Conservation (phyloP, 2,113 vertebrate genomes). For the Callipepla squamata region DNA sequence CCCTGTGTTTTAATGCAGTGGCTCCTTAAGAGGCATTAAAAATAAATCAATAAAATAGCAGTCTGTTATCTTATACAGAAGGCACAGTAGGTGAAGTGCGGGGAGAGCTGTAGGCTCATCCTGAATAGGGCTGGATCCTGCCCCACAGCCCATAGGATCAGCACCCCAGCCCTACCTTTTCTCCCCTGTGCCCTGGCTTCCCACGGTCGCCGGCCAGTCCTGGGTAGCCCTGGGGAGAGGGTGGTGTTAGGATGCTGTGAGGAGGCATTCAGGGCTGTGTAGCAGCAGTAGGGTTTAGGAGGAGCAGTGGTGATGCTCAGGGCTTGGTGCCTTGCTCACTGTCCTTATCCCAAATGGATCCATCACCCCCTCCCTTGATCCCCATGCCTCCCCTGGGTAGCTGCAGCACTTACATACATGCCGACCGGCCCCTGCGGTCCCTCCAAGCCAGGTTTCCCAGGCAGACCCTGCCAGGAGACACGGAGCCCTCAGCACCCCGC, state of each 20-base stretch:
- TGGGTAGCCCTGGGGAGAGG: conserved; percentile 79
- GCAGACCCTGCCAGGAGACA: conserved; percentile 79
- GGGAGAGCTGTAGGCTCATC: neutral
- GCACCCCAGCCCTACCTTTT: conserved; percentile 73
- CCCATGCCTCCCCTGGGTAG: neutral
- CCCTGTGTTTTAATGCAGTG: neutral
- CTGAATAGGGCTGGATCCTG: neutral
- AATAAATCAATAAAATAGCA: neutral
- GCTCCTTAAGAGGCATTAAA: neutral
- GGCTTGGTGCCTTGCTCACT: neutral
- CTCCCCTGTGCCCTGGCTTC: conserved; percentile 76
- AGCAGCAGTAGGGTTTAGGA: neutral
- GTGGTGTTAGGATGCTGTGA: fast-evolving
- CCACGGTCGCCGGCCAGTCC: conserved; percentile 82
- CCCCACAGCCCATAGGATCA: neutral
- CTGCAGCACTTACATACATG: conserved; percentile 85
- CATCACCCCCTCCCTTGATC: too few relatives aligned
- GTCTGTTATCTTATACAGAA: neutral
- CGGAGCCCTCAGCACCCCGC: fast-evolving
- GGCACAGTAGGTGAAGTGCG: neutral
- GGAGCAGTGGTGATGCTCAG: neutral
- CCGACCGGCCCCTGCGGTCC: conserved; percentile 88
- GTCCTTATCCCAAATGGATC: neutral
- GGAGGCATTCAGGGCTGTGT: neutral
- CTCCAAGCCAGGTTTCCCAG: conserved; percentile 82